Evolutionary conservation across 2,797 vertebrate genomes (phyloP).

Genomic region (Acanthis flammea): DNA sequence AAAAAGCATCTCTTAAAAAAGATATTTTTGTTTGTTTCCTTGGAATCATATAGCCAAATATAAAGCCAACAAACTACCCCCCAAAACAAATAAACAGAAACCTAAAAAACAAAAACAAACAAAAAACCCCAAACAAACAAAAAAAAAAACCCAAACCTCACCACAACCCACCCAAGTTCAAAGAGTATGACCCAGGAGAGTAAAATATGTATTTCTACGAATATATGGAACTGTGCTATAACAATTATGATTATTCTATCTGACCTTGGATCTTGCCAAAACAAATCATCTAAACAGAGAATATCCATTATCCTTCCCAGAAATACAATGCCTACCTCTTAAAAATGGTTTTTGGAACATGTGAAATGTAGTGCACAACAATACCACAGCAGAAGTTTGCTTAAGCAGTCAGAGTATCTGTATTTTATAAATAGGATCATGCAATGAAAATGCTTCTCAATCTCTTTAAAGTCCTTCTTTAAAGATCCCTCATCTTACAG

Average conservation of each 20-base stretch:
- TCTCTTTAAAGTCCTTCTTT: background rate
- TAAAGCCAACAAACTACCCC: background rate
- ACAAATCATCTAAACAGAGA: background rate
- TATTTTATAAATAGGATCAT: background rate
- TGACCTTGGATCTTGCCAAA: background rate
- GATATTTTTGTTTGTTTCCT: background rate
- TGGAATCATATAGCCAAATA: background rate
- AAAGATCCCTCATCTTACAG: background rate
- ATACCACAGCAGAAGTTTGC: background rate
- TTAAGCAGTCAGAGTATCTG: background rate
- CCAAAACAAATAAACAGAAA: background rate
- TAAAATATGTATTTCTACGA: background rate
- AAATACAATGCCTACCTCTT: background rate
- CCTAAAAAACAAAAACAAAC: background rate
- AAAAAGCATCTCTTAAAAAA: background rate
- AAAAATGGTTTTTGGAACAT: background rate
- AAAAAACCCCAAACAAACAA: no score
- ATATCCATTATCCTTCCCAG: background rate
- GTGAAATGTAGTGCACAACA: background rate
- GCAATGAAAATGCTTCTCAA: background rate
- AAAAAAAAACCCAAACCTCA: no score
- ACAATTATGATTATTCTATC: background rate
- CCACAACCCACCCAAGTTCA: rapidly evolving
- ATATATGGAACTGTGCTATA: background rate
- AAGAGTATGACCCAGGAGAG: background rate